A percentile compares a stretch with the other conserved stretches of the same genome.
Conservation (phyloP, 2,888 invertebrate genomes). For the Lissocephala sabroskyi region DNA sequence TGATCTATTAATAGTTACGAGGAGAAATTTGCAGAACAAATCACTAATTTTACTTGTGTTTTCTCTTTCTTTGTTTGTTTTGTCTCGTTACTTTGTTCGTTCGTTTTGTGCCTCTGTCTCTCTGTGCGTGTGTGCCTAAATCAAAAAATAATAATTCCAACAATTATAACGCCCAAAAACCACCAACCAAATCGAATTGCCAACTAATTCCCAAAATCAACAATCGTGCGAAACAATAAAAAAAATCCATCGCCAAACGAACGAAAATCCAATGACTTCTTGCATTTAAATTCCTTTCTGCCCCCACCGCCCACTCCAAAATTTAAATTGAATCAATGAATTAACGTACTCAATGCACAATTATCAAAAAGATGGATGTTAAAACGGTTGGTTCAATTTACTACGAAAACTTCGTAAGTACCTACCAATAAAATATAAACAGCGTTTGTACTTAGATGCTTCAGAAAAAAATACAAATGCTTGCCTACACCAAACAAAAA, state of each 20-base stretch:
- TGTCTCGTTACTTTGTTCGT: slow-evolving; percentile 20
- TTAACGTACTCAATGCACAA: slow-evolving; percentile 34
- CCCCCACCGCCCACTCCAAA: too few relatives aligned
- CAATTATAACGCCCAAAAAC: slow-evolving; percentile 32
- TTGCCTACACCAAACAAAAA: neutral
- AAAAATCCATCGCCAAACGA: neutral
- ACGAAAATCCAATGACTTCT: too few relatives aligned
- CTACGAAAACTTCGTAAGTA: slow-evolving; percentile 97
- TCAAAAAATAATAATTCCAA: slow-evolving; percentile 31
- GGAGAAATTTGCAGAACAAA: neutral
- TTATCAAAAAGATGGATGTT: slow-evolving; percentile 90
- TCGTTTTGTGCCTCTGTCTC: slow-evolving; percentile 8
- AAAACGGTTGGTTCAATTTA: slow-evolving; percentile 96
- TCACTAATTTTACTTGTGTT: slow-evolving; percentile 5
- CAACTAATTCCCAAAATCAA: slow-evolving; percentile 15
- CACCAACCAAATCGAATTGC: neutral
- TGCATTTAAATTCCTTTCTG: too few relatives aligned
- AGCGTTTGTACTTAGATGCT: neutral
- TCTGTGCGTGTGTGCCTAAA: slow-evolving; percentile 9
- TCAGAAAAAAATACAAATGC: slow-evolving; percentile 16
- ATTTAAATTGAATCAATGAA: slow-evolving; percentile 5
- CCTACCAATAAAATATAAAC: slow-evolving; percentile 36
- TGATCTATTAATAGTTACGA: too few relatives aligned
- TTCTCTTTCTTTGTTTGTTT: slow-evolving; percentile 8
- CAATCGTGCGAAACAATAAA: slow-evolving; percentile 1